Conservation (phyloP, 2,888 invertebrate genomes). For the Chloromyia formosa region DNA sequence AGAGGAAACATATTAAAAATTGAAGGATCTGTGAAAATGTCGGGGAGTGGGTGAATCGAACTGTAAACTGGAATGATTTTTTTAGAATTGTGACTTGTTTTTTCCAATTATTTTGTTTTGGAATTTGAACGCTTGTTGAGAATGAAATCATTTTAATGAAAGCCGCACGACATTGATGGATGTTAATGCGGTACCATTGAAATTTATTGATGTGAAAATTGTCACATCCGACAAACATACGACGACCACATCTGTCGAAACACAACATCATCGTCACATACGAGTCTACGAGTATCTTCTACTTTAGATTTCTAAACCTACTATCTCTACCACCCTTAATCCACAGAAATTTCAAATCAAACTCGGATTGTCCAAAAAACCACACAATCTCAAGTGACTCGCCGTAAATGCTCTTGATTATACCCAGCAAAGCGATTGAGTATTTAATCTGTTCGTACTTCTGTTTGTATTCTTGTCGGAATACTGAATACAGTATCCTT, state of each 20-base stretch:
- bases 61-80: background rate
- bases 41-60: background rate
- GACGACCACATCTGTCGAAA: no score
- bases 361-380: slow-evolving; percentile 37
- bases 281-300: no score
- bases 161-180: no score
- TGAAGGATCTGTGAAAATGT: background rate
- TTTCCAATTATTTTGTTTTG: no score
- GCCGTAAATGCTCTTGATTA: slow-evolving; percentile 35
- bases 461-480: slow-evolving; percentile 16
- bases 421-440: slow-evolving; percentile 30
- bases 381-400: slow-evolving; percentile 38
- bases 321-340: background rate
- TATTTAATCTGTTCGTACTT: slow-evolving; percentile 36
- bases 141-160: no score
- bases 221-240: no score
- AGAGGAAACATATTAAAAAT: background rate
- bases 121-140: no score
- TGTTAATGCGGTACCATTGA: no score
- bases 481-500: background rate
- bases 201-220: no score
- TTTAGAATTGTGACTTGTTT: background rate
- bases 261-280: no score
- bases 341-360: background rate
- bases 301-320: no score